Evolutionary conservation across 1,140 invertebrate genomes (phyloP), one percentile per base, ranked within the genome.

Genomic region (Tetramorium alpestre): DNA sequence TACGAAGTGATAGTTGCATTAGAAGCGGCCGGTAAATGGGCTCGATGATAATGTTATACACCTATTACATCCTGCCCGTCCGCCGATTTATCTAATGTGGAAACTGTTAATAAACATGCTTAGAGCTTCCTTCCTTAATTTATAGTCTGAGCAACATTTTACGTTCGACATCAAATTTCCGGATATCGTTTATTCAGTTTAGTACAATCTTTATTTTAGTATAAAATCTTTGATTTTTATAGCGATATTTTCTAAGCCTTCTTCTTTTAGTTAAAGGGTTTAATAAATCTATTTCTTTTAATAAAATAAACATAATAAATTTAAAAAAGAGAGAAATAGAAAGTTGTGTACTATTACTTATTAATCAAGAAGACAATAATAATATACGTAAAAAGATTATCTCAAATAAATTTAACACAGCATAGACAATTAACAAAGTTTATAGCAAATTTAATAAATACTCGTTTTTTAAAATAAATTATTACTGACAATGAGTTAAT

Each of bases 71-170:
- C 64, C 78, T 81, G 49, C 51, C 18, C 22, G 64, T 18, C 70
- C 25, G 49, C 58, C 78, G 65, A 81, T 70, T 81, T 81, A 81
- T 81, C 51, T 70, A 56, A 81, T 81, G 10, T 41, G 65, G 22
- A 25, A 81, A 80, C 18, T 65, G 28, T 65, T 65, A 51, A 70
- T 69, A 41, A 70, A 81, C 28, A 38, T 56, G 28, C 44, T 78
- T 38, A 33, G 18, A 41, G n/a, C 22, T 28, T 69, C 28, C 60
- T 67, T 67, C 38, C 22, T 44, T 58, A 25, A 18, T 13, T 81
- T n/a, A 25, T 44, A 28, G 22, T 16, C 16, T 41, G 33, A 25
- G 58, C 58, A 28, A 81, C 22, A 69, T 69, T 33, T 81, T 69
- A 33, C 22, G 18, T 70, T 65, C 18, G 60, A 70, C 33, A 7